Conservation (phyloP, 2,888 invertebrate genomes). For the Herminia tarsipennalis region DNA sequence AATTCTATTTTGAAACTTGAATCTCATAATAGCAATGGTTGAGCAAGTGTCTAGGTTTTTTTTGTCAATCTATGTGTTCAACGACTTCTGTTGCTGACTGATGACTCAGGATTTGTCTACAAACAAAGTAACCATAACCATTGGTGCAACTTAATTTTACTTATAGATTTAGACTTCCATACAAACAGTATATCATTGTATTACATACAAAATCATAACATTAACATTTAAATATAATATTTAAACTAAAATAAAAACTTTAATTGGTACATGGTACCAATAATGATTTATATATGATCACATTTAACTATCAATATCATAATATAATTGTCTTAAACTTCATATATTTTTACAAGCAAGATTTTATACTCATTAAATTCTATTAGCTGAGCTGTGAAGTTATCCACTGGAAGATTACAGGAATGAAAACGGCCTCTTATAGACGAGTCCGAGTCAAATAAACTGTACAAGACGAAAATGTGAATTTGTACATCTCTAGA, state of each 20-base stretch:
- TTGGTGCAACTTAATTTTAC: slow-evolving; percentile 20
- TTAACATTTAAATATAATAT: slow-evolving; percentile 17
- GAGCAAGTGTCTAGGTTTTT: no score
- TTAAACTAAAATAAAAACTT: slow-evolving; percentile 37
- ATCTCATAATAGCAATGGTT: no score
- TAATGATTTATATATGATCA: slow-evolving; percentile 56
- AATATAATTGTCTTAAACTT: slow-evolving; percentile 26
- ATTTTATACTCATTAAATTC: slow-evolving; percentile 16
- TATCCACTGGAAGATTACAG: slow-evolving; percentile 32
- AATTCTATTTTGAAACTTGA: no score
- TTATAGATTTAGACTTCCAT: slow-evolving; percentile 15
- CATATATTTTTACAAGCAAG: slow-evolving; percentile 18
- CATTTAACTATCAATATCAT: slow-evolving; percentile 38
- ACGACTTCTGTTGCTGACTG: no score
- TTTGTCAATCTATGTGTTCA: no score
- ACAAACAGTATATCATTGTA: slow-evolving; percentile 23
- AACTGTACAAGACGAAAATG: slow-evolving; percentile 33
- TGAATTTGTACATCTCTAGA: slow-evolving; percentile 61
- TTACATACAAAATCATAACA: slow-evolving; percentile 22
- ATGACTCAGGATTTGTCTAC: no score
- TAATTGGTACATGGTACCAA: slow-evolving; percentile 72
- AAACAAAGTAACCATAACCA: slow-evolving; percentile 22
- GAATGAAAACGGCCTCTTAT: slow-evolving; percentile 27
- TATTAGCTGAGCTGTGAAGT: slow-evolving; percentile 15
- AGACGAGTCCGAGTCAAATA: slow-evolving; percentile 32